phyloP scores from a whole-genome alignment of 2,113 vertebrate species.

The Corythornis cristatus region DNA sequence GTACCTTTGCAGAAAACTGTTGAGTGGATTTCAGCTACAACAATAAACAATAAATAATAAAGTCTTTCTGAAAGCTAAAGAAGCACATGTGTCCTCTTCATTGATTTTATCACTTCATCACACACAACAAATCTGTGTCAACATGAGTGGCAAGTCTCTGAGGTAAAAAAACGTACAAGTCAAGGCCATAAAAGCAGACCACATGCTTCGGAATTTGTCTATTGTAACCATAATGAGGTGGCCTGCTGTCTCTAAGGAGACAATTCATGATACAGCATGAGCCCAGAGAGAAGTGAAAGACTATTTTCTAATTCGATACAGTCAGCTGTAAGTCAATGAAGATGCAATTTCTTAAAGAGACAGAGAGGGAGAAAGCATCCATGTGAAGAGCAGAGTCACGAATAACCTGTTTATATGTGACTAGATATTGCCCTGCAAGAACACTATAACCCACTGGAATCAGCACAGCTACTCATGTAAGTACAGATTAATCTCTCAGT shows the following conservation, averaged over 20 bases:
- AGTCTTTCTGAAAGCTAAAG: constrained; percentile 56
- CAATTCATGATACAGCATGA: constrained; percentile 57
- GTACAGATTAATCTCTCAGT: neutral
- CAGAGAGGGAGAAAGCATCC: neutral
- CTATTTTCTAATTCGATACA: constrained; percentile 22
- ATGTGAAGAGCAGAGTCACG: neutral
- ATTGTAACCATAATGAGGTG: constrained; percentile 72
- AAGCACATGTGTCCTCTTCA: constrained; percentile 55
- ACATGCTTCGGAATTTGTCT: constrained; percentile 72
- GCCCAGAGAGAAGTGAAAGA: constrained; percentile 48
- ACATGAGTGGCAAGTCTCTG: constrained; percentile 75
- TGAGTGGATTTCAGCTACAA: constrained; percentile 61
- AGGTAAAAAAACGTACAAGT: constrained; percentile 67
- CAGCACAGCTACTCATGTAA: neutral
- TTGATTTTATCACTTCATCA: constrained; percentile 80
- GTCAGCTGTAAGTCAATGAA: constrained; percentile 38
- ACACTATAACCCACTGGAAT: neutral
- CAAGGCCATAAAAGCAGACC: constrained; percentile 73
- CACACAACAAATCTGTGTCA: constrained; percentile 76
- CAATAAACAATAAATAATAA: constrained; percentile 70
- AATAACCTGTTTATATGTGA: neutral
- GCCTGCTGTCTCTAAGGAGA: constrained; percentile 65
- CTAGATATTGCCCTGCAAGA: neutral
- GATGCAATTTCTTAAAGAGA: constrained; percentile 51
- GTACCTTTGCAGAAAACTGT: constrained; percentile 55